A percentile compares a stretch with the other conserved stretches of the same genome.
Conservation (phyloP, 1,140 invertebrate species). For the Panagrolaimus sp. region DNA sequence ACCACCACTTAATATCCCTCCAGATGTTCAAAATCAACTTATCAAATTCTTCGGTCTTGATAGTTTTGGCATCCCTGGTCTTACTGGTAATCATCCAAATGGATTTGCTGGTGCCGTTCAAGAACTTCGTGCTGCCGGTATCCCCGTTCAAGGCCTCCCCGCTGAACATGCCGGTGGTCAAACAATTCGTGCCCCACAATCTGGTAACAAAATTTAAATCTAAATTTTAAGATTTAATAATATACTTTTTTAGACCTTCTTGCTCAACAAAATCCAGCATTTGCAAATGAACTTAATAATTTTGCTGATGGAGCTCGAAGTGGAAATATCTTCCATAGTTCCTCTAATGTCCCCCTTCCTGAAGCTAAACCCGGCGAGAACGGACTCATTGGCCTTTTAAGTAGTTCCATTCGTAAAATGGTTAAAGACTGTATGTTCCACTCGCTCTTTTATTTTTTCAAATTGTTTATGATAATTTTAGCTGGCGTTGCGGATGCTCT, state of each 20-base stretch:
- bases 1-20: conserved; percentile 55
- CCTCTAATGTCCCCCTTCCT: conserved; percentile 42
- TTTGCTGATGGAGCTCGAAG: conserved; percentile 20
- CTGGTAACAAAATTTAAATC: conserved; percentile 5
- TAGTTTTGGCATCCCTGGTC: conserved; percentile 55
- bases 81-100: conserved; percentile 57
- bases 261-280: conserved; percentile 57
- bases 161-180: conserved; percentile 48
- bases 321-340: conserved; percentile 22
- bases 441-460: conserved; percentile 27
- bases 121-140: conserved; percentile 57
- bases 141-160: conserved; percentile 56
- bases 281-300: conserved; percentile 48
- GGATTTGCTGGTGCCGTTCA: conserved; percentile 58
- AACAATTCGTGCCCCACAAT: conserved; percentile 38
- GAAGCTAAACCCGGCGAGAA: conserved; percentile 59
- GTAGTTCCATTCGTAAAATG: conserved; percentile 56
- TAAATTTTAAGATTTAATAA: background rate
- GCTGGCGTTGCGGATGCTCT: conserved; percentile 58
- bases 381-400: conserved; percentile 55
- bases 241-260: conserved; percentile 42
- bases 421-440: conserved; percentile 55
- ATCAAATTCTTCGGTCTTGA: conserved; percentile 60
- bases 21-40: conserved; percentile 59
- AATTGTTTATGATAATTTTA: conserved; percentile 31